A percentile compares a stretch with the other conserved stretches of the same genome.
Evolutionary conservation across 2,797 vertebrate species (phyloP).

Genomic region (Synanceia verrucosa): DNA sequence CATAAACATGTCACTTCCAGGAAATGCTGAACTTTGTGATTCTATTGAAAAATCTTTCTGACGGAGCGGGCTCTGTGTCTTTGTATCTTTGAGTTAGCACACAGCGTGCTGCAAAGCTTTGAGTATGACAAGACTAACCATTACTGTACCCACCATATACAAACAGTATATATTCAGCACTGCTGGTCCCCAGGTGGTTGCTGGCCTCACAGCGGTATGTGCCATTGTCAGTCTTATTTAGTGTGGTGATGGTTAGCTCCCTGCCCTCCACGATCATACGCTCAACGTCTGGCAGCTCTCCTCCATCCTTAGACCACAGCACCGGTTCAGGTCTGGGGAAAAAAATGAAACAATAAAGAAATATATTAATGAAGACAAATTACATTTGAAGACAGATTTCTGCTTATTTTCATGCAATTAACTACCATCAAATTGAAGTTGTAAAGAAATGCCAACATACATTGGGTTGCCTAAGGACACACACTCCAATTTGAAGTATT

Average conservation of each 20-base stretch:
- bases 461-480: slow-evolving; percentile 97
- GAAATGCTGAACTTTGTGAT: background rate
- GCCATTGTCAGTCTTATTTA: slow-evolving; percentile 99
- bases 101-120: background rate
- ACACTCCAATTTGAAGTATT: slow-evolving; percentile 96
- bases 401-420: background rate
- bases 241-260: slow-evolving; percentile 93
- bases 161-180: slow-evolving; percentile 94
- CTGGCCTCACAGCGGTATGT: slow-evolving; percentile 98
- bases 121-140: slow-evolving; percentile 1
- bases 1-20: background rate
- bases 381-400: slow-evolving; percentile 2
- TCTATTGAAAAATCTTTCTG: background rate
- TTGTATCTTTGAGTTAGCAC: slow-evolving; percentile 8
- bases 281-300: slow-evolving; percentile 95
- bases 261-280: slow-evolving; percentile 97
- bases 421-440: background rate
- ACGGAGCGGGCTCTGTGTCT: background rate
- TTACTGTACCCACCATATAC: slow-evolving; percentile 91
- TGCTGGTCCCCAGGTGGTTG: slow-evolving; percentile 94
- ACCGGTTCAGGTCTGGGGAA: slow-evolving; percentile 91
- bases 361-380: background rate
- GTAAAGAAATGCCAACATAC: slow-evolving; percentile 83
- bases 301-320: slow-evolving; percentile 97
- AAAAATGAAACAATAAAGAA: background rate